Evolutionary conservation across 2,888 invertebrate genomes (phyloP).

Genomic region (Dicyrtomina minuta): DNA sequence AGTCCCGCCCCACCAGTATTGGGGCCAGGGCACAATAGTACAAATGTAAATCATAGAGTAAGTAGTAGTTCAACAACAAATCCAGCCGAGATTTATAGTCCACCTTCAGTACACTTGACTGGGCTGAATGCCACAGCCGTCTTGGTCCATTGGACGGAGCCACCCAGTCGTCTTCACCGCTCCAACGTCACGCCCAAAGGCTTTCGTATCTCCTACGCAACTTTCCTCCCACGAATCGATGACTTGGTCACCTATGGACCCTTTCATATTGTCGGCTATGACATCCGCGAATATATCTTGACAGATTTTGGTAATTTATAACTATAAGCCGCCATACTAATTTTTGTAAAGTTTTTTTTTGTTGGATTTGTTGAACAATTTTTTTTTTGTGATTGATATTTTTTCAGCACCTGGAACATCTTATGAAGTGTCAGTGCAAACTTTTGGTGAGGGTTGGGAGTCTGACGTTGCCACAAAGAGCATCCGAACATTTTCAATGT

Average conservation of each 20-base stretch:
- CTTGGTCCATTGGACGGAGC: slow-evolving; percentile 46
- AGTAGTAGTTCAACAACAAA: slow-evolving; percentile 18
- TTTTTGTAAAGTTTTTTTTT: not conserved
- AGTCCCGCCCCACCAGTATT: slow-evolving; percentile 17
- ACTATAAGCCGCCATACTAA: too few relatives aligned
- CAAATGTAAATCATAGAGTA: slow-evolving; percentile 39
- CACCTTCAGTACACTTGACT: slow-evolving; percentile 41
- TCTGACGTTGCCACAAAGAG: slow-evolving; percentile 41
- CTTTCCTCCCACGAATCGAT: slow-evolving; percentile 39
- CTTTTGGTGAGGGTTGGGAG: slow-evolving; percentile 48
- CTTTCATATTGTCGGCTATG: slow-evolving; percentile 39
- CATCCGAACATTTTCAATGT: slow-evolving; percentile 39
- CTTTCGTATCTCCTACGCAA: slow-evolving; percentile 47
- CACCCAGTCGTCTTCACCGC: slow-evolving; percentile 33
- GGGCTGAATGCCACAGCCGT: slow-evolving; percentile 43
- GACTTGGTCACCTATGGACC: slow-evolving; percentile 49
- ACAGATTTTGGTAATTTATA: slow-evolving; percentile 42
- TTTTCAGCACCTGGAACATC: slow-evolving; percentile 39
- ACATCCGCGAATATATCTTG: slow-evolving; percentile 37
- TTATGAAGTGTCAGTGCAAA: slow-evolving; percentile 45
- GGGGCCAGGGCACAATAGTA: slow-evolving; percentile 26
- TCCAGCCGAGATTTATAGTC: slow-evolving; percentile 20
- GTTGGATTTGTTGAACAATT: not conserved
- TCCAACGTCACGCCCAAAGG: slow-evolving; percentile 45
- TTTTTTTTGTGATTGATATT: too few relatives aligned